Evolutionary conservation across 2,797 vertebrate species (phyloP), one percentile per base, ranked within the genome.

Genomic region (Xyrichtys novacula): DNA sequence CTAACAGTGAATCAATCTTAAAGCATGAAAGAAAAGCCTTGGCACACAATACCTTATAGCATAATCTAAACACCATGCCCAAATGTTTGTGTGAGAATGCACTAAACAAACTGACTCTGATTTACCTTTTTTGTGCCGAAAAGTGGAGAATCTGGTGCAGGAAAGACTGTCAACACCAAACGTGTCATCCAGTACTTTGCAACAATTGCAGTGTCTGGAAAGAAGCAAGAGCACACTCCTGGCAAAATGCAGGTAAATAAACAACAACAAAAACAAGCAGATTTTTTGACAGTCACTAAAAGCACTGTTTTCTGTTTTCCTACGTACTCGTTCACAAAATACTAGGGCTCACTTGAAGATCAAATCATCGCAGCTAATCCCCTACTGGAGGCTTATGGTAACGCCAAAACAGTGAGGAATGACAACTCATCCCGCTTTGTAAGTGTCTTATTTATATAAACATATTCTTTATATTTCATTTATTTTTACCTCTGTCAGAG

Each of bases 381-480:
- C 0, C 84, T 97, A 62, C 88, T 97, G 84, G 96, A 97, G 80
- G 95, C 96, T 38, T 97, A 96, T 67, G 95, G 96, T 64, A 97
- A 97, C 0, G 96, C 96, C 87, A 97, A 97, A 80, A 97, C 96
- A 0, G 94, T 97, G 90, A 97, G 96, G 85, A 97, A 97, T 4
- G 96, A 97, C 93, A 97, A 97, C 88, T 97, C 96, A 16, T 97
- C 96, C 4, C 95, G 96, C 34, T 96, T 97, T 84, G 96, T 94
- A 81, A 88, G 84, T 85, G 20, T 39, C 46, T 67, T 15, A n/a
- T n/a, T n/a, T n/a, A n/a, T n/a, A n/a, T n/a, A n/a, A n/a, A n/a
- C n/a, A n/a, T n/a, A n/a, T n/a, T n/a, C n/a, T 39, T 31, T 7
- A 26, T 1, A 22, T 31, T 26, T 52, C 2, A n/a, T 34, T 55